Evolutionary conservation across 2,113 vertebrate species (phyloP).

Genomic region (Rallus limicola): DNA sequence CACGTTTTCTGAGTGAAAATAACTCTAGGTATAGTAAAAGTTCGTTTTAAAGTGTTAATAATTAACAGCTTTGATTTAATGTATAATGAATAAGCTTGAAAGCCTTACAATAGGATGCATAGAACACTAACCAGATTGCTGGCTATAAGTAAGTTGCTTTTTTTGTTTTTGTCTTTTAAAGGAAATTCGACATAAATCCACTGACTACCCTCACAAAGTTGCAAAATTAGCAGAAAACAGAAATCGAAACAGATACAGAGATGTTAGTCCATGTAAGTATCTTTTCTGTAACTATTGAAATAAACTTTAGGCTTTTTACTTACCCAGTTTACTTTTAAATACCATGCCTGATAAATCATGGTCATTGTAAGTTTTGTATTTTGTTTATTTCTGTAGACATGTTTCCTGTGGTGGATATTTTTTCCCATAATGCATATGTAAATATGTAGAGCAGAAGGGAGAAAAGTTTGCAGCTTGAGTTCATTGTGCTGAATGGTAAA

Average conservation of each 20-base stretch:
- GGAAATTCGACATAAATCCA: slow-evolving; percentile 94
- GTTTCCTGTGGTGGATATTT: no score
- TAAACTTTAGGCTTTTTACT: not conserved
- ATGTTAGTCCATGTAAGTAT: slow-evolving; percentile 98
- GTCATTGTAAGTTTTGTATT: not conserved
- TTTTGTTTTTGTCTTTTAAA: slow-evolving; percentile 75
- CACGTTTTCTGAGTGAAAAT: not conserved
- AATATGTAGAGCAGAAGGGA: not conserved
- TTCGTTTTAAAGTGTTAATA: not conserved
- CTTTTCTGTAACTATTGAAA: not conserved
- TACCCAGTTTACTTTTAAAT: not conserved
- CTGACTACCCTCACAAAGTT: slow-evolving; percentile 90
- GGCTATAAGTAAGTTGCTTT: slow-evolving; percentile 38
- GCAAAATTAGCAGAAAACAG: slow-evolving; percentile 93
- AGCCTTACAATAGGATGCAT: not conserved
- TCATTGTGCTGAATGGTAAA: not conserved
- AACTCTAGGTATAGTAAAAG: not conserved
- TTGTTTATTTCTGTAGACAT: not conserved
- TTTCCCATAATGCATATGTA: no score
- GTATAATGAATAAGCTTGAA: not conserved
- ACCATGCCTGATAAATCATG: not conserved
- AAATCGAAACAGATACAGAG: slow-evolving; percentile 97
- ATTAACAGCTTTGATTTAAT: not conserved
- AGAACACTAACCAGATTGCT: not conserved
- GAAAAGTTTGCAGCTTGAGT: not conserved